Evolutionary conservation across 2,113 vertebrate species (phyloP).

Genomic region (Aphyosemion australe): DNA sequence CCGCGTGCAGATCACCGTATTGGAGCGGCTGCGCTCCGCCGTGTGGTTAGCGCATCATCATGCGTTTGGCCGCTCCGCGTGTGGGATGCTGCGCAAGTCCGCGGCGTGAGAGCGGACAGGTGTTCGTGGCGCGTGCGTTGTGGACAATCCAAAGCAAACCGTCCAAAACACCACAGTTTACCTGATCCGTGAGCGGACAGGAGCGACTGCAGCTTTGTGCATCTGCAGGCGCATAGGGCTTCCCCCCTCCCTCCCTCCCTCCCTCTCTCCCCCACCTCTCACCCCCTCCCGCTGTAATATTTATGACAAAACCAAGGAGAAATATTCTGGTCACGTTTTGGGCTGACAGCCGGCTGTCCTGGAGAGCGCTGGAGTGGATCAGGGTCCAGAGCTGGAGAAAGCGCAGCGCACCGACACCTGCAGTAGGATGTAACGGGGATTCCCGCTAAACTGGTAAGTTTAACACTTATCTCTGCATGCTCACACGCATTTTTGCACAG

Average conservation of each 20-base stretch:
- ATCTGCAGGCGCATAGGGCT: slow-evolving; percentile 44
- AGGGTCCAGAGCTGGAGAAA: slow-evolving; percentile 51
- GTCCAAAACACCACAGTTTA: slow-evolving; percentile 19
- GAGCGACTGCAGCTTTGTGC: slow-evolving; percentile 20
- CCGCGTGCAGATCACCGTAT: slow-evolving; percentile 60
- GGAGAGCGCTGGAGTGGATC: slow-evolving; percentile 65
- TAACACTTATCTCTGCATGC: slow-evolving; percentile 33
- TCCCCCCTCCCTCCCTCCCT: slow-evolving; percentile 18
- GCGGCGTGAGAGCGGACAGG: slow-evolving; percentile 52
- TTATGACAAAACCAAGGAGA: slow-evolving; percentile 68
- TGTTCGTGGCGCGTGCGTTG: slow-evolving; percentile 31
- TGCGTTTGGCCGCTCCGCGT: slow-evolving; percentile 45
- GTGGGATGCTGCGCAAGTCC: slow-evolving; percentile 57
- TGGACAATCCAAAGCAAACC: slow-evolving; percentile 18
- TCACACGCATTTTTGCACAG: neutral
- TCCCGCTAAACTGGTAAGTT: slow-evolving; percentile 74
- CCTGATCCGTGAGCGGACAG: slow-evolving; percentile 30
- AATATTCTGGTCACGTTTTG: slow-evolving; percentile 74
- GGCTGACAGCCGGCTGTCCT: slow-evolving; percentile 77
- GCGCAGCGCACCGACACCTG: slow-evolving; percentile 72
- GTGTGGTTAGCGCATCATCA: slow-evolving; percentile 56
- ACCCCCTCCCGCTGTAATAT: slow-evolving; percentile 64
- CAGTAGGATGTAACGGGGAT: slow-evolving; percentile 73
- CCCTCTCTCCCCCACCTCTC: neutral
- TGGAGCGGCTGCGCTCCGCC: slow-evolving; percentile 54